Evolutionary conservation across 2,888 invertebrate genomes (phyloP).

Genomic region (Agrilus biguttatus): DNA sequence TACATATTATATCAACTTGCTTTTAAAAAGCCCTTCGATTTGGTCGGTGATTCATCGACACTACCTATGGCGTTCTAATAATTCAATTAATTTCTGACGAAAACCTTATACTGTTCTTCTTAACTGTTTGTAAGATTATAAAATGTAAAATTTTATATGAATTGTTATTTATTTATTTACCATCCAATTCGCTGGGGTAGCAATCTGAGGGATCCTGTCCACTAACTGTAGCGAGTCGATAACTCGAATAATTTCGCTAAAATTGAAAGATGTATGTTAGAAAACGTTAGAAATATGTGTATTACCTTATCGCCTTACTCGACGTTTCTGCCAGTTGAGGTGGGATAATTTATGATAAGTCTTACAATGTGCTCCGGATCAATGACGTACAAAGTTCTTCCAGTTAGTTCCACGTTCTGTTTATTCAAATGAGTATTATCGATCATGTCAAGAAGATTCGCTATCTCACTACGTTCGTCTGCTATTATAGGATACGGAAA

Average conservation of each 20-base stretch:
- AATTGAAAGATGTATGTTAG: conserved; percentile 1
- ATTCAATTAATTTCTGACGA: no score
- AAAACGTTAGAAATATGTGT: conserved; percentile 1
- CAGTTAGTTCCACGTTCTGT: conserved; percentile 51
- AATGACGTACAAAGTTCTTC: conserved; percentile 64
- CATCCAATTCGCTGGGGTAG: conserved; percentile 26
- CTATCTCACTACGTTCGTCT: conserved; percentile 56
- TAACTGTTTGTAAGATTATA: no score
- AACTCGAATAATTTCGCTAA: conserved; percentile 69
- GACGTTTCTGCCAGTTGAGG: conserved; percentile 74
- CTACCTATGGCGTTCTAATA: no score
- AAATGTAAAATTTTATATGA: no score
- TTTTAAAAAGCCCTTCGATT: no score
- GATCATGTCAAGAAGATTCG: conserved; percentile 62
- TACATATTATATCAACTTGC: no score
- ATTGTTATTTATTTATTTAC: conserved; percentile 13
- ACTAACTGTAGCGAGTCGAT: conserved; percentile 73
- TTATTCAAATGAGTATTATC: conserved; percentile 57
- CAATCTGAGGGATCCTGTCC: conserved; percentile 43
- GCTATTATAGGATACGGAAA: conserved; percentile 76
- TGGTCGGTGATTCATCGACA: no score
- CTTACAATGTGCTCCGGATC: conserved; percentile 67
- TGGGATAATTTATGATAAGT: conserved; percentile 70
- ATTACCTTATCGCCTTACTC: conserved; percentile 43
- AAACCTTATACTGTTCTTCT: no score